phyloP scores from a whole-genome alignment of 2,888 invertebrate genomes.

The Ypsolopha sequella region DNA sequence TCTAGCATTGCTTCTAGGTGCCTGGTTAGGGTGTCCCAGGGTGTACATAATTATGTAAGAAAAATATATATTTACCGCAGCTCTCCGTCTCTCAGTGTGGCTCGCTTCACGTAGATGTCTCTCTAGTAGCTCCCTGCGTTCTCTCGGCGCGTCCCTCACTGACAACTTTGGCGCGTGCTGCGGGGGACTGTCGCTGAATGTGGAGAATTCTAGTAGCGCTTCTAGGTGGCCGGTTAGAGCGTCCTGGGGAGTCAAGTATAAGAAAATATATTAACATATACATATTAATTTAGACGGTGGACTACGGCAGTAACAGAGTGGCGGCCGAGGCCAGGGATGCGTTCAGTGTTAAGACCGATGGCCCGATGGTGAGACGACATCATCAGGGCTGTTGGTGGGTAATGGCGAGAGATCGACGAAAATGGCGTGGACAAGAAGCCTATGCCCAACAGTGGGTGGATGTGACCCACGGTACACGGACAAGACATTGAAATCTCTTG shows the following conservation, averaged over 20 bases:
- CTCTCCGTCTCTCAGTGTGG: conserved; percentile 4
- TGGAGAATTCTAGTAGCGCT: conserved; percentile 73
- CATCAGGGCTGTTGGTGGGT: neutral
- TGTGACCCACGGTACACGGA: no score
- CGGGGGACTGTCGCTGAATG: conserved; percentile 27
- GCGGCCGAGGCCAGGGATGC: no score
- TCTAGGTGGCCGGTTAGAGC: conserved; percentile 74
- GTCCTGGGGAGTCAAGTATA: no score
- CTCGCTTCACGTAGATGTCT: conserved; percentile 24
- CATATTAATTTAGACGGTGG: no score
- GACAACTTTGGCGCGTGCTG: conserved; percentile 44
- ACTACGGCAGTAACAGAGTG: no score
- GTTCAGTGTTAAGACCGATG: no score
- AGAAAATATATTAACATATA: no score
- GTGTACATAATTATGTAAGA: no score
- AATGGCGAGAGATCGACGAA: neutral
- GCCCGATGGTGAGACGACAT: no score
- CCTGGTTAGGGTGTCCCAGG: conserved; percentile 68
- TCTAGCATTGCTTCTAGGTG: conserved; percentile 76
- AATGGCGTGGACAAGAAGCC: no score
- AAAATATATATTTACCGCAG: neutral
- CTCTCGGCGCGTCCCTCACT: conserved; percentile 29
- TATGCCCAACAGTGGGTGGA: neutral
- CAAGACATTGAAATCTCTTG: no score
- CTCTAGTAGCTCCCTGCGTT: conserved; percentile 54